Evolutionary conservation across 2,797 vertebrate genomes (phyloP).

Genomic region (Rhodeus uyekii): DNA sequence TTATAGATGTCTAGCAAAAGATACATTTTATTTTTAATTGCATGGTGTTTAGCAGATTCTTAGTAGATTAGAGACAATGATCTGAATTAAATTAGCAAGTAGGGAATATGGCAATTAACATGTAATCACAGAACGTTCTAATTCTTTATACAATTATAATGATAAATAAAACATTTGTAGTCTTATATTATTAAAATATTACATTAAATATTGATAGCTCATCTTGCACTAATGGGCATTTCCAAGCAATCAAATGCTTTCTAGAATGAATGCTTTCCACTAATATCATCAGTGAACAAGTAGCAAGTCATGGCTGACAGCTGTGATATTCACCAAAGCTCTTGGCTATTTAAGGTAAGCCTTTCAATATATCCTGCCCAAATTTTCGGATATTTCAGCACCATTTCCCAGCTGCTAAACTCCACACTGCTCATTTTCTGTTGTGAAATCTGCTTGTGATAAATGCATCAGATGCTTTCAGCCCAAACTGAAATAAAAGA

Average conservation of each 20-base stretch:
- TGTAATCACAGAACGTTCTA: no score
- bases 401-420: neutral
- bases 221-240: neutral
- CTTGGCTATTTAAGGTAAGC: neutral
- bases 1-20: no score
- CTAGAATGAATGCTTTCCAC: neutral
- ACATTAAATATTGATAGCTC: neutral
- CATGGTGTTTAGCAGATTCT: no score
- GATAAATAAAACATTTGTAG: no score
- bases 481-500: constrained; percentile 32
- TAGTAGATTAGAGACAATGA: no score
- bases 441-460: neutral
- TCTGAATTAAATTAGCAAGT: no score
- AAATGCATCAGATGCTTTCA: constrained; percentile 4
- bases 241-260: constrained; percentile 2
- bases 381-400: neutral
- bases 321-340: neutral
- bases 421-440: constrained; percentile 10
- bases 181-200: no score
- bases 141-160: no score
- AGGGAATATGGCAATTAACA: no score
- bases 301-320: neutral
- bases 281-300: neutral
- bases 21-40: no score
- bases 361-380: neutral